Percentiles rank a stretch among this genome's conserved stretches.
phyloP scores from a whole-genome alignment of 2,888 invertebrate species.

The Ichneumoninae sp. region DNA sequence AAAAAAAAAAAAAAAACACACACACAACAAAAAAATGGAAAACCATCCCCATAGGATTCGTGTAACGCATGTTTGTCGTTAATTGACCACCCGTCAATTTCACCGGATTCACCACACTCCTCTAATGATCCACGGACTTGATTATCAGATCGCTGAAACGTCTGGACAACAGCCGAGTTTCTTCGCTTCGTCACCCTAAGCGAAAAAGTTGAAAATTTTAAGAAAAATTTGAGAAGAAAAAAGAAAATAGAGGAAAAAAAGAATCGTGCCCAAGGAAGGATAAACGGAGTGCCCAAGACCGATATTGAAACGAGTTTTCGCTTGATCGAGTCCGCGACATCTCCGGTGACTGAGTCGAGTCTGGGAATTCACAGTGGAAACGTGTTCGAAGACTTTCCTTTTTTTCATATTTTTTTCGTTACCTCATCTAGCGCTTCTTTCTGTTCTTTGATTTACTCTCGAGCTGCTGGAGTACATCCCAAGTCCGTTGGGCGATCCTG shows the following conservation, averaged over 20 bases:
- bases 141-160: slow-evolving; percentile 26
- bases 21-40: no score
- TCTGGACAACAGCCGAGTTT: slow-evolving; percentile 31
- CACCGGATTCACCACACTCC: no score
- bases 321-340: slow-evolving; percentile 11
- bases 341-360: not conserved
- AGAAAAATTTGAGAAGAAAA: not conserved
- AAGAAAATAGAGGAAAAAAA: not conserved
- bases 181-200: slow-evolving; percentile 21
- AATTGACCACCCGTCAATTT: no score
- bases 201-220: no score
- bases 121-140: no score
- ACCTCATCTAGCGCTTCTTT: not conserved
- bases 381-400: not conserved
- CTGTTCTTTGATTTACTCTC: slow-evolving; percentile 10
- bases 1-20: not conserved
- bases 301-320: not conserved
- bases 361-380: not conserved
- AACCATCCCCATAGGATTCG: no score
- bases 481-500: slow-evolving; percentile 16
- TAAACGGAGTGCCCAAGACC: not conserved
- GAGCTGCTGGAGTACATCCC: slow-evolving; percentile 9
- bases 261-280: not conserved
- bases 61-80: no score
- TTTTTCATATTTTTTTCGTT: not conserved